Evolutionary conservation across 2,113 vertebrate species (phyloP).

Genomic region (Phrynosoma blainvillii): DNA sequence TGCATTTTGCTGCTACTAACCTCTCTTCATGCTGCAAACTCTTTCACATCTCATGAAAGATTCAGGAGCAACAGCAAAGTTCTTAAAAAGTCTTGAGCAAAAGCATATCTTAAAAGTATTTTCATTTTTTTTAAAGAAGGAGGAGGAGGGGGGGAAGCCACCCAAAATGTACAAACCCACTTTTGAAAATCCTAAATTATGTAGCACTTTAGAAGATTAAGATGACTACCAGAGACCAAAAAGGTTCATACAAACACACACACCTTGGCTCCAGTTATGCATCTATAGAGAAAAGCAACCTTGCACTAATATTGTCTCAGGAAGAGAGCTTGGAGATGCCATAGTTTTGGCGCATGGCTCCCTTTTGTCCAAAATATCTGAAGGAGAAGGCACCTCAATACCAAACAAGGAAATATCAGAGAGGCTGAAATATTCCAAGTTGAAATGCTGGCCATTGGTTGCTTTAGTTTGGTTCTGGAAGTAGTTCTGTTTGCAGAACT

Average conservation of each 20-base stretch:
- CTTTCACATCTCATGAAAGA: neutral
- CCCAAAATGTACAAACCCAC: constrained; percentile 9
- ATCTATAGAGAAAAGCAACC: neutral
- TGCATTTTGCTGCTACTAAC: accelerated
- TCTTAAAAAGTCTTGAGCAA: neutral
- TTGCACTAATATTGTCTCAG: neutral
- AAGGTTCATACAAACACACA: neutral
- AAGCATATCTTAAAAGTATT: neutral
- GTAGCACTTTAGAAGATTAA: constrained; percentile 32
- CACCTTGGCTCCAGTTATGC: neutral
- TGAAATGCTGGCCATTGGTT: too few relatives aligned
- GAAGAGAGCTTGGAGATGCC: too few relatives aligned
- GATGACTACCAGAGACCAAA: neutral
- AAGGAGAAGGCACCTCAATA: too few relatives aligned
- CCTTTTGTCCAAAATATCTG: too few relatives aligned
- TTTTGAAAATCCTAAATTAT: constrained; percentile 22
- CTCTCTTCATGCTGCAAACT: neutral
- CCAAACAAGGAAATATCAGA: too few relatives aligned
- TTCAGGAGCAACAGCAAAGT: neutral
- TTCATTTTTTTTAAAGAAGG: neutral
- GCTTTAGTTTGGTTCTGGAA: too few relatives aligned
- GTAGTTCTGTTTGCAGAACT: too few relatives aligned
- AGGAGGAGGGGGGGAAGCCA: neutral
- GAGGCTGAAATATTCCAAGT: too few relatives aligned
- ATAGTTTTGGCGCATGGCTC: too few relatives aligned